Evolutionary conservation across 2,113 vertebrate species (phyloP), one percentile per base, ranked within the genome.

Genomic region (Sarotherodon lohbergeri): DNA sequence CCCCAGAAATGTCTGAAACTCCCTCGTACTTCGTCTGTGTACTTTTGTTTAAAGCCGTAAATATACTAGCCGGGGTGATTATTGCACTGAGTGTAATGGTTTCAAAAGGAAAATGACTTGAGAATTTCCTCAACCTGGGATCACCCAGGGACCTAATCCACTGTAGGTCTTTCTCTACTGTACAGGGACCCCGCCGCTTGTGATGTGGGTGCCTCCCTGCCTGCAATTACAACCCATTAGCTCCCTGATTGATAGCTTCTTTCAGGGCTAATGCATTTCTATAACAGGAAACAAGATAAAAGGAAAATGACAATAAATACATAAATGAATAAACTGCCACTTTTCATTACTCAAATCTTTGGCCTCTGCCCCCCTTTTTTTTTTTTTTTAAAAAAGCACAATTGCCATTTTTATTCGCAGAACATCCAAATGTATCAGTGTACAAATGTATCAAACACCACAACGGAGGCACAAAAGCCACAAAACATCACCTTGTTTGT

Each of bases 161-260:
- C 57, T 89, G 87, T 73, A 68, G 66, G 61, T 82, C 86, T 57
- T 82, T 79, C 82, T 91, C 48, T 82, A 85, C 66, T 89, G 88
- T 90, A 89, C 86, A 50, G 89, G 84, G 90, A 87, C 85, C 87
- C 88, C 4, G 9, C 54, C 88, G 90, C 88, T 84, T 92, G 59
- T 86, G 86, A 92, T 89, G 87, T 85, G 81, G 78, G 57, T 79
- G 59, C 56, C 80, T 59, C 81, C 78, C 91, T 89, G 89, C 86
- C 84, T 87, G 92, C 91, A 93, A 96, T 95, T 95, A 95, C 82
- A 76, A 83, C 81, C 92, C 94, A 94, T 96, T 94, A 95, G 89
- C 85, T 59, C 24, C 39, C 90, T 88, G 92, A 96, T 95, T 91
- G 92, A 95, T 95, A 92, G 92, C 91, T 87, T 88, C 91, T 94